These are phyloP conservation scores for Amphipoea oculea DNA, from an alignment of 2,888 invertebrate genomes.

Conservation along the genomic window DNA sequence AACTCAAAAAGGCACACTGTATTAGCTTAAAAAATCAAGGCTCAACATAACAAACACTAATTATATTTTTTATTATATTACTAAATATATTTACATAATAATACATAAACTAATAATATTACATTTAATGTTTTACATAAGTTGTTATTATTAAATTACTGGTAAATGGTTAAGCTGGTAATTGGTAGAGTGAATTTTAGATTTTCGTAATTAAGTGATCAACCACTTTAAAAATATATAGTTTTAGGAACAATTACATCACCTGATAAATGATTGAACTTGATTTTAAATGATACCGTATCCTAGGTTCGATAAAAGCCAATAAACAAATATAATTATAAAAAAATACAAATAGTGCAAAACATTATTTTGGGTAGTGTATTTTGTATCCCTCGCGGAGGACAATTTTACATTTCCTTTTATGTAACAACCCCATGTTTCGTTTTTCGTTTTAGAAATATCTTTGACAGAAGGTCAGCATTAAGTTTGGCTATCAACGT, in stretches of 20 bases:
- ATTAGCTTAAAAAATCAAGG: background rate
- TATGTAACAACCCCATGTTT: background rate
- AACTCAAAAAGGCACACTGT: conserved; percentile 9
- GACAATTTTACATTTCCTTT: background rate
- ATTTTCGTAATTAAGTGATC: background rate
- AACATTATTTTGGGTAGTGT: background rate
- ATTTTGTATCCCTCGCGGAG: background rate
- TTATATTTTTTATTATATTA: too few relatives aligned
- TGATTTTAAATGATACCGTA: background rate
- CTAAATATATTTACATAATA: conserved; percentile 6
- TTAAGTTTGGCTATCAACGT: background rate
- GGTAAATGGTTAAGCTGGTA: background rate
- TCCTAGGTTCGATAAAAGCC: background rate
- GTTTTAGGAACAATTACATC: background rate
- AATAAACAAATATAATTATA: background rate
- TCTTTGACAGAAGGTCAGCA: background rate
- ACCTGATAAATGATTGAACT: background rate
- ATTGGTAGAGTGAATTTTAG: background rate
- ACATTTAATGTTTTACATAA: background rate
- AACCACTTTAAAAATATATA: background rate
- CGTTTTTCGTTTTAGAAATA: conserved; percentile 1
- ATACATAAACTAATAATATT: background rate
- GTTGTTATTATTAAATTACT: background rate
- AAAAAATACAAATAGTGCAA: background rate
- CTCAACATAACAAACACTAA: conserved; percentile 1